These are phyloP conservation scores for Coptodon rendalli DNA, from an alignment of 2,113 vertebrate species.

Conservation along the genomic window DNA sequence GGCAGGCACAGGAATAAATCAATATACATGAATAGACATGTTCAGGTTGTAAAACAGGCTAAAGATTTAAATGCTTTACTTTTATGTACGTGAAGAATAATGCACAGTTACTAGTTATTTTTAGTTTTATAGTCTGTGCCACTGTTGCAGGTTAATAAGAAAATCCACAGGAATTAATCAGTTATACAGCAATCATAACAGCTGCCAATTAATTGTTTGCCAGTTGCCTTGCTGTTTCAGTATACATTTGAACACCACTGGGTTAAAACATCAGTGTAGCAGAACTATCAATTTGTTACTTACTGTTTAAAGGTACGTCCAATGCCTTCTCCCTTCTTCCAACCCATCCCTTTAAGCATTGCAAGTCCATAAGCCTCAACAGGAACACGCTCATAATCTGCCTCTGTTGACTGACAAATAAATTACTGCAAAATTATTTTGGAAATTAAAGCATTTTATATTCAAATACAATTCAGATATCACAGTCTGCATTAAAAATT, in stretches of 20 bases:
- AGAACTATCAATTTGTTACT: conserved; percentile 20
- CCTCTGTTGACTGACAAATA: conserved; percentile 74
- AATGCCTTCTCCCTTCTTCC: conserved; percentile 82
- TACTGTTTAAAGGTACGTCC: conserved; percentile 87
- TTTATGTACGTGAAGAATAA: neutral
- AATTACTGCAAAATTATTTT: neutral
- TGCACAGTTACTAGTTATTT: neutral
- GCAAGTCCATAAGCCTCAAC: conserved; percentile 85
- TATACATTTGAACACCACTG: neutral
- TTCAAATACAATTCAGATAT: neutral
- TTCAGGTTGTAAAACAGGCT: neutral
- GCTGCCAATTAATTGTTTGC: neutral
- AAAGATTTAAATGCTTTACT: neutral
- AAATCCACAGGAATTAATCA: neutral
- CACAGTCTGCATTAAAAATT: neutral
- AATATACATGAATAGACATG: neutral
- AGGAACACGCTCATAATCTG: conserved; percentile 81
- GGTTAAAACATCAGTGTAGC: neutral
- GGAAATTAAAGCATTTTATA: neutral
- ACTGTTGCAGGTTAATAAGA: neutral
- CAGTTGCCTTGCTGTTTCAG: neutral
- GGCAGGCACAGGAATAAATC: neutral
- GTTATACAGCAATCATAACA: neutral
- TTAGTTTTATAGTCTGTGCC: neutral
- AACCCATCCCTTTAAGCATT: conserved; percentile 91